phyloP scores from a whole-genome alignment of 2,888 invertebrate species.

The Tridacna crocea region DNA sequence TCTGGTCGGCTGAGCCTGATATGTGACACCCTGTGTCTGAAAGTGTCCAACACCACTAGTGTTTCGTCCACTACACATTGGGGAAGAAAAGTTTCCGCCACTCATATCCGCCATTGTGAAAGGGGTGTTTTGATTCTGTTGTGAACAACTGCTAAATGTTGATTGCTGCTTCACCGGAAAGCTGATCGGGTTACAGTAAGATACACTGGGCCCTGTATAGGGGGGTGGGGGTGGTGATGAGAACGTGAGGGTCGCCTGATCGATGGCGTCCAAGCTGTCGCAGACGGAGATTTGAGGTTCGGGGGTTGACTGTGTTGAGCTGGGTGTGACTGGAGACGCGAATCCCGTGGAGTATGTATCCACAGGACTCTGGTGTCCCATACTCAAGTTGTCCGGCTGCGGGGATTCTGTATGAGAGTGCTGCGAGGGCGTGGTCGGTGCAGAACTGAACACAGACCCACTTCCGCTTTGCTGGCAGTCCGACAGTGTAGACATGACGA shows the following conservation, averaged over 20 bases:
- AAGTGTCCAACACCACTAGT: slow-evolving; percentile 46
- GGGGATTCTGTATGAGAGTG: slow-evolving; percentile 67
- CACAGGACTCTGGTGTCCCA: slow-evolving; percentile 57
- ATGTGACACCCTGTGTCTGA: slow-evolving; percentile 64
- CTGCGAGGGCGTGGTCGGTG: slow-evolving; percentile 70
- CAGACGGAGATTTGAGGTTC: slow-evolving; percentile 72
- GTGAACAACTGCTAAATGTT: slow-evolving; percentile 86
- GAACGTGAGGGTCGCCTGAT: slow-evolving; percentile 61
- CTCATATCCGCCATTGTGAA: slow-evolving; percentile 44
- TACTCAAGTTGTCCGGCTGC: slow-evolving; percentile 56
- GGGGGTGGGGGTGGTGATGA: slow-evolving; percentile 76
- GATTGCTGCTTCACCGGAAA: slow-evolving; percentile 87
- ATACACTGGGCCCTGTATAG: slow-evolving; percentile 67
- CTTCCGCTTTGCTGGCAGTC: slow-evolving; percentile 53
- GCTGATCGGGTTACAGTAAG: slow-evolving; percentile 76
- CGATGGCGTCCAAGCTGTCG: slow-evolving; percentile 54
- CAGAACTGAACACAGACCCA: slow-evolving; percentile 64
- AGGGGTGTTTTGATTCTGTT: slow-evolving; percentile 63
- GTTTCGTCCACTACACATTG: slow-evolving; percentile 13
- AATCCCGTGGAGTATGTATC: slow-evolving; percentile 72
- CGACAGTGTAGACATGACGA: slow-evolving; percentile 56
- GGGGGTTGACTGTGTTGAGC: slow-evolving; percentile 74
- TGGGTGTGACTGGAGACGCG: slow-evolving; percentile 65
- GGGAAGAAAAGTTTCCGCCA: slow-evolving; percentile 46
- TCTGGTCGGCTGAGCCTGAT: slow-evolving; percentile 62